Evolutionary conservation across 2,888 invertebrate genomes (phyloP).

Genomic region (Nymphalis c-album): DNA sequence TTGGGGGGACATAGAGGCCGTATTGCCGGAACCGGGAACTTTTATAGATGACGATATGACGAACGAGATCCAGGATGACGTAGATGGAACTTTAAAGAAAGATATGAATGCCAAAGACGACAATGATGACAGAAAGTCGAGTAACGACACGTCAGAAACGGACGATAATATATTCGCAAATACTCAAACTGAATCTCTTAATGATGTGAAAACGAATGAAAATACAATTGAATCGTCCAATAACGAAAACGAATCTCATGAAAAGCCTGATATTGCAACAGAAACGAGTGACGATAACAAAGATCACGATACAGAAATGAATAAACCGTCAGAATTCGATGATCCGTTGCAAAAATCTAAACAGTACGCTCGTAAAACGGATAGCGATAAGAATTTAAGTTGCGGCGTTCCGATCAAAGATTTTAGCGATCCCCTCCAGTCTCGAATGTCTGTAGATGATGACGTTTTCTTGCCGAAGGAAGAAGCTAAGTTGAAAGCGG

Average conservation of each 20-base stretch:
- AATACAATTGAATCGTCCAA: conserved; percentile 1
- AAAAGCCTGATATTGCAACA: conserved; percentile 26
- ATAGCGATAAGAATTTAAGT: conserved; percentile 67
- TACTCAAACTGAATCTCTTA: conserved; percentile 25
- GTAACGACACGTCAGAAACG: conserved; percentile 36
- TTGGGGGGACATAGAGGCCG: conserved; percentile 89
- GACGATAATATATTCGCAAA: conserved; percentile 39
- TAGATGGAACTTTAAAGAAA: conserved; percentile 27
- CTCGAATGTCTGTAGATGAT: conserved; percentile 72
- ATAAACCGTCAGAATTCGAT: conserved; percentile 19
- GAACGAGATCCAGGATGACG: conserved; percentile 28
- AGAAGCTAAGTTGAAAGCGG: conserved; percentile 64
- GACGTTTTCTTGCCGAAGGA: conserved; percentile 75
- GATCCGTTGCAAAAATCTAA: conserved; percentile 57
- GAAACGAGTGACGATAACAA: not conserved
- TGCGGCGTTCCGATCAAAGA: conserved; percentile 84
- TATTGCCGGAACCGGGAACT: conserved; percentile 68
- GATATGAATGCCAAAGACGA: conserved; percentile 21
- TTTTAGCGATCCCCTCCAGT: conserved; percentile 91
- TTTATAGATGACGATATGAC: conserved; percentile 56
- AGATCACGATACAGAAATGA: conserved; percentile 17
- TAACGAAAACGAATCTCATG: conserved; percentile 27
- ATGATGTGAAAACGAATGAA: conserved; percentile 17
- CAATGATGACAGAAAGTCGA: conserved; percentile 22
- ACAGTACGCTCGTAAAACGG: conserved; percentile 57